phyloP scores from a whole-genome alignment of 2,888 invertebrate species.

The Limnephilus marmoratus region DNA sequence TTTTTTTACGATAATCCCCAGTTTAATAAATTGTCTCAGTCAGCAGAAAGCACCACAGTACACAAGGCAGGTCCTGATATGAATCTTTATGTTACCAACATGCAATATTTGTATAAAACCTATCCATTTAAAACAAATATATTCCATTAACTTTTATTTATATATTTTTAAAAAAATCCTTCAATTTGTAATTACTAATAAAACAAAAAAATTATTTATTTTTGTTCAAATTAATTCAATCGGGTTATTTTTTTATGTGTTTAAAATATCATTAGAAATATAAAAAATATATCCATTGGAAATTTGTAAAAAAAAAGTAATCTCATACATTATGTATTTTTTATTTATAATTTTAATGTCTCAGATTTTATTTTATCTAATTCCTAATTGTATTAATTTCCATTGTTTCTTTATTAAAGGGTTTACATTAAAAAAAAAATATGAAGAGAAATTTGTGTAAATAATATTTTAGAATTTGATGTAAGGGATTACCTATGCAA shows the following conservation, averaged over 20 bases:
- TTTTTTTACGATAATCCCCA: background rate
- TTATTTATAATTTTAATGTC: background rate
- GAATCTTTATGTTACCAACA: background rate
- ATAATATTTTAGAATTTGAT: background rate
- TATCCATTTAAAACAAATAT: slow-evolving; percentile 1
- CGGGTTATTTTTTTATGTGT: background rate
- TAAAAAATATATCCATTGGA: background rate
- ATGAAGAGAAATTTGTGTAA: background rate
- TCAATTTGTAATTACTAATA: background rate
- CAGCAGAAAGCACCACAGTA: background rate
- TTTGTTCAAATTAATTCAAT: background rate
- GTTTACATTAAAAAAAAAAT: background rate
- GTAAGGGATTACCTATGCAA: background rate
- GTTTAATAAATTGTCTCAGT: background rate
- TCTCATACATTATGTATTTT: background rate
- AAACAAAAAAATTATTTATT: background rate
- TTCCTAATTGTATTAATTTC: background rate
- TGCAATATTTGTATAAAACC: background rate
- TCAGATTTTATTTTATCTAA: background rate
- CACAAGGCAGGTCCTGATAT: slow-evolving; percentile 2
- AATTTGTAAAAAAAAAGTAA: background rate
- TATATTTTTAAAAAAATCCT: background rate
- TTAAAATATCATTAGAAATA: background rate
- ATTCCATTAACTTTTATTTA: background rate
- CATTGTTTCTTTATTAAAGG: background rate